A percentile compares a stretch with the other conserved stretches of the same genome.
phyloP scores from a whole-genome alignment of 2,888 invertebrate species.

The Cyclophora albipunctata region DNA sequence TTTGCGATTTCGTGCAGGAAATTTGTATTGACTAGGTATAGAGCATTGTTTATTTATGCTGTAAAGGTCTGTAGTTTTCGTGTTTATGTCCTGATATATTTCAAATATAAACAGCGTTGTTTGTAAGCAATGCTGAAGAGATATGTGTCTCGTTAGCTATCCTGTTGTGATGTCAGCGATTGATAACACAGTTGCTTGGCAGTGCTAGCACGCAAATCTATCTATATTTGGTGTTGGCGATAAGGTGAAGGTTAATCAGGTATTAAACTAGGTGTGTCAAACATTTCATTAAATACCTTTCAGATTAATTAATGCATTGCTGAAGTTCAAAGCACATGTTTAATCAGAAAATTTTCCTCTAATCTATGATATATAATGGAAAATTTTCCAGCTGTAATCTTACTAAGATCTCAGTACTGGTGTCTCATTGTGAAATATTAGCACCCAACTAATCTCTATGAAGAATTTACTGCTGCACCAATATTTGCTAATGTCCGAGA shows the following conservation, averaged over 20 bases:
- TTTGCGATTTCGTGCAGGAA: neutral
- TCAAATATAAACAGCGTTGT: slow-evolving; percentile 9
- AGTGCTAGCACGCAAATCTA: slow-evolving; percentile 35
- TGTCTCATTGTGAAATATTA: slow-evolving; percentile 39
- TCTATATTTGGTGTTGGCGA: slow-evolving; percentile 42
- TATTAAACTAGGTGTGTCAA: slow-evolving; percentile 10
- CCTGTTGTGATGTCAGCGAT: slow-evolving; percentile 21
- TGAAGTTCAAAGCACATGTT: no score
- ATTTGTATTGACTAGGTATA: neutral
- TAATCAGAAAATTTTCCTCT: neutral
- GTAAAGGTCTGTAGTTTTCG: neutral
- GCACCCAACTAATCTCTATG: slow-evolving; percentile 27
- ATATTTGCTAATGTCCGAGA: slow-evolving; percentile 32
- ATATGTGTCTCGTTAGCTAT: slow-evolving; percentile 4
- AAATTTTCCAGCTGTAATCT: slow-evolving; percentile 40
- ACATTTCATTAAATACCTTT: no score
- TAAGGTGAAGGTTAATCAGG: slow-evolving; percentile 56
- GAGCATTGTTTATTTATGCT: neutral
- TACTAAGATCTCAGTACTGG: slow-evolving; percentile 39
- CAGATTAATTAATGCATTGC: no score
- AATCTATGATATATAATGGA: slow-evolving; percentile 43
- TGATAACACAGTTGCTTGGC: slow-evolving; percentile 34
- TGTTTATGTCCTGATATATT: neutral
- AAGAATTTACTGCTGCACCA: slow-evolving; percentile 34
- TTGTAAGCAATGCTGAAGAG: slow-evolving; percentile 9